Base-by-base conservation (phyloP, 1,140 invertebrate genomes). In the Anagrus nilaparvatae region DNA sequence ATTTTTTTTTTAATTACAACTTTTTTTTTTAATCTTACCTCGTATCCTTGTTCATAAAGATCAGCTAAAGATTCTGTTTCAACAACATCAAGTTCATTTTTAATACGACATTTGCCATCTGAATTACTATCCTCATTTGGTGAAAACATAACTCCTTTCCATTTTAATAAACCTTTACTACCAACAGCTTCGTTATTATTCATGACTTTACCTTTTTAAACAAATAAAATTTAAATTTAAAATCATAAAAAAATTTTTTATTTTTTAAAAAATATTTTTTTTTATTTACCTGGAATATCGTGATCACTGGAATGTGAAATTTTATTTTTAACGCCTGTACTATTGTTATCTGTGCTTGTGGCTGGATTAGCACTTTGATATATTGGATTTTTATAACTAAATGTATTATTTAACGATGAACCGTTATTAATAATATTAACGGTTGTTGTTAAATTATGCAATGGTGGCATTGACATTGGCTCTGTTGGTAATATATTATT, bases 141-240 rank as follows among this genome's bases (percentile, higher is more conserved):
- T 7, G 77, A 77, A 52, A 86, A 75, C 54, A 81, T 76, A 9
- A 82, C 76, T 35, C 79, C 82, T 61, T 86, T 87, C 82, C 83
- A 84, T 66, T 85, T 86, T 5, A 77, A 47, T 17, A 78, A 55
- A 5, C 75, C 71, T 46, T 71, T 69, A 38, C 64, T 69, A 25
- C 69, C 67, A 16, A 29, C 63, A 5, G 61, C 67, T 50, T 68
- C 60, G n/a, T 68, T 58, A 9, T 44, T 52, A 30, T 54, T 56
- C 43, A 60, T 44, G 29, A 61, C 46, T 54, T 58, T 67, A 18
- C 56, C 65, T 63, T 27, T 18, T 36, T n/a, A 40, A 20, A 12
- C 12, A 29, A 28, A 40, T 28, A 13, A n/a, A n/a, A n/a, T n/a
- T n/a, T n/a, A n/a, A n/a, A n/a, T 12, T 25, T 7, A 12, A 7